Percentiles rank a stretch among this genome's conserved stretches.
These are phyloP conservation scores for Salvator merianae DNA, from an alignment of 2,113 vertebrate species.

Conservation along the genomic window DNA sequence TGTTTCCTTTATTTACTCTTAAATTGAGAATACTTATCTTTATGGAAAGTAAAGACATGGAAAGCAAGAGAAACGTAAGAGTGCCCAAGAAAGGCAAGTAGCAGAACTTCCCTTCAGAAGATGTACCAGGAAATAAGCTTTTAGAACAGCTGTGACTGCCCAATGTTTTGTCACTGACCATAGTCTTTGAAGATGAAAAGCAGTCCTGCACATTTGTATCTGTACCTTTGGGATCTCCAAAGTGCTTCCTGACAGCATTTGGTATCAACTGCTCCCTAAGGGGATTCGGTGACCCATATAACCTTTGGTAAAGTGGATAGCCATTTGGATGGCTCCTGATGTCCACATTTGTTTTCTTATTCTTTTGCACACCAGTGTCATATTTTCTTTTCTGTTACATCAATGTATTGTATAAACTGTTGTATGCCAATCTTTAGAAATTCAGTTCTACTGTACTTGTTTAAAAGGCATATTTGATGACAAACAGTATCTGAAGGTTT, in stretches of 20 bases:
- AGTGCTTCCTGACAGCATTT: constrained; percentile 72
- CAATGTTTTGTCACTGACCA: constrained; percentile 58
- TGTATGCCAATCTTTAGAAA: neutral
- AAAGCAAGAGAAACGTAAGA: constrained; percentile 4
- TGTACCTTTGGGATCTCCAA: constrained; percentile 63
- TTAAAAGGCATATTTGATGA: neutral
- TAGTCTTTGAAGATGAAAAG: constrained; percentile 55
- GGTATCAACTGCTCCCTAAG: constrained; percentile 69
- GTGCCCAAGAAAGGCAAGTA: neutral
- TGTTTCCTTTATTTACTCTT: neutral
- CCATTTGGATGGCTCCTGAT: constrained; percentile 72
- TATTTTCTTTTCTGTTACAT: constrained; percentile 45
- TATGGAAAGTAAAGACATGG: neutral
- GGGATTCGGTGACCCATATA: constrained; percentile 78
- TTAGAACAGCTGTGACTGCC: constrained; percentile 38
- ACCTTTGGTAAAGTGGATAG: constrained; percentile 79
- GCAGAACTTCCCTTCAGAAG: constrained; percentile 22
- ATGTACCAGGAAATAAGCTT: constrained; percentile 14
- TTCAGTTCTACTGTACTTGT: neutral
- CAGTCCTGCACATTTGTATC: constrained; percentile 53
- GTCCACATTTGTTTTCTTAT: constrained; percentile 71
- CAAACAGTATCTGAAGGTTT: neutral
- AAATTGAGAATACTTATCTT: neutral
- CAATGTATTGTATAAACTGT: neutral
- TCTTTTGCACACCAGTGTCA: constrained; percentile 8